These are phyloP conservation scores for Aphis craccivora DNA, from an alignment of 1,140 invertebrate species.

Conservation along the genomic window DNA sequence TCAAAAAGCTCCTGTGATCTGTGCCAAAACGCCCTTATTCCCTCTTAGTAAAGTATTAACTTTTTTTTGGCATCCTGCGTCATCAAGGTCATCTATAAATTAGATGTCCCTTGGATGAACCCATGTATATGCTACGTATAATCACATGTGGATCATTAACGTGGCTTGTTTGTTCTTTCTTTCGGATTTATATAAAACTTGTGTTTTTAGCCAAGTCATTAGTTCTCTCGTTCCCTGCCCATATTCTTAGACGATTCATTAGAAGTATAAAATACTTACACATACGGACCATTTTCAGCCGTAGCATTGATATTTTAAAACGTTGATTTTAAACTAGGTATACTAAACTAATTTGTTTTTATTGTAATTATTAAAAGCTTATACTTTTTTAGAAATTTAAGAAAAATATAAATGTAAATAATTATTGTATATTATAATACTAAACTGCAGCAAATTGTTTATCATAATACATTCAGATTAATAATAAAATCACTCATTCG, in stretches of 20 bases:
- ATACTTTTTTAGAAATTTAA: neutral
- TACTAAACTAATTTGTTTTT: neutral
- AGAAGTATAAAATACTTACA: neutral
- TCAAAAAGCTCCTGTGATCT: slow-evolving; percentile 34
- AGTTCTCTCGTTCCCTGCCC: neutral
- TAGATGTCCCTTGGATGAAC: neutral
- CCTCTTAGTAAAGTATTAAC: neutral
- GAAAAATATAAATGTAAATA: neutral
- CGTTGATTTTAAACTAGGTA: neutral
- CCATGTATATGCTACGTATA: neutral
- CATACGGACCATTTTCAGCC: neutral
- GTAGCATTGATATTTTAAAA: neutral
- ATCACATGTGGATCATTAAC: neutral
- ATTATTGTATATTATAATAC: neutral
- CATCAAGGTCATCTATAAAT: slow-evolving; percentile 32
- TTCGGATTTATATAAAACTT: neutral
- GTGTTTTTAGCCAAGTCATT: neutral
- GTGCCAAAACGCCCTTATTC: slow-evolving; percentile 44
- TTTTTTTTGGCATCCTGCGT: slow-evolving; percentile 21
- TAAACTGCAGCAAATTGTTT: neutral
- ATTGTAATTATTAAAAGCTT: neutral
- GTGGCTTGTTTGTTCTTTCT: neutral
- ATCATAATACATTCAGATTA: neutral
- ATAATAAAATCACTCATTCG: neutral
- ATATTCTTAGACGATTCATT: neutral